Evolutionary conservation across 2,113 vertebrate genomes (phyloP), one percentile per base, ranked within the genome.

Genomic region (Clupea harengus): DNA sequence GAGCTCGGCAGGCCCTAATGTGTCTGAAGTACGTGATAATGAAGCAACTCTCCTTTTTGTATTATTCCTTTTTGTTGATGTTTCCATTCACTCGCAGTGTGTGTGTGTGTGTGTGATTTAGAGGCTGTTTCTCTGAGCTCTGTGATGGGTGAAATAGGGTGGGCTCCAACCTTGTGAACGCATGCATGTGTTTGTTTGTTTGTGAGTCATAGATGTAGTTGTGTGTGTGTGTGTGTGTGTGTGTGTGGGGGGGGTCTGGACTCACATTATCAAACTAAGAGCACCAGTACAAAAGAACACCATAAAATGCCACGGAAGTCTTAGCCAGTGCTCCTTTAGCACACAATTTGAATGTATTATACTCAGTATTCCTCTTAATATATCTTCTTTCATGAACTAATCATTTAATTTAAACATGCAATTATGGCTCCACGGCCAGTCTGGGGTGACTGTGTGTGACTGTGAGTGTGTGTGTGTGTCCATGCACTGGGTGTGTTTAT

Each of bases 141-240:
- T 57, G 52, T 57, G 52, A 57, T 57, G 52, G 52, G 52, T 57
- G 52, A 57, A 57, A 57, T 57, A 57, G 18, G 15, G 17, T 57
- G n/a, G n/a, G 15, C 18, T 57, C 52, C 17, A 17, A 22, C 52
- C 17, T 5, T 57, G 52, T 57, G 18, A 57, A 57, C 20, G 6
- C 13, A 52, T 52, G 50, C 50, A 4, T n/a, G 60, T 64, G 60
- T 64, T 84, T 84, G 60, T 82, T 84, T 57, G 86, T 84, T 80
- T 86, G 39, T 39, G 39, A 39, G 39, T 39, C 39, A 39, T 39
- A 39, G 39, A 39, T 1, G 39, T 39, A 39, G 39, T 39, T 39
- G 39, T 39, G 39, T 39, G 39, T 39, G 39, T 39, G 39, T 39
- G 39, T 39, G 39, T 39, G 39, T 39, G 39, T 39, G 39, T 39